These are phyloP conservation scores for Sclerodermus sp. DNA, from an alignment of 2,888 invertebrate species.

Conservation along the genomic window DNA sequence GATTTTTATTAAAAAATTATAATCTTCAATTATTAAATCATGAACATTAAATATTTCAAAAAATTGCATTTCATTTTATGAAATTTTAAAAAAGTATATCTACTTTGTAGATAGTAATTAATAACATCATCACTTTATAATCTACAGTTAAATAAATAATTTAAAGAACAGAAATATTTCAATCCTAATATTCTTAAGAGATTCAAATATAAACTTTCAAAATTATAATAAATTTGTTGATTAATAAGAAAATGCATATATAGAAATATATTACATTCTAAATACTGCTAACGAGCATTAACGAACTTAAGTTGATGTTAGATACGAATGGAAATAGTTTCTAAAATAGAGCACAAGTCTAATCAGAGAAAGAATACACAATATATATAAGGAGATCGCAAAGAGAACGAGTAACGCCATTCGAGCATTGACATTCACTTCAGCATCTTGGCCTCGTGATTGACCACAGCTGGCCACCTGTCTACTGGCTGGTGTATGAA, in stretches of 20 bases:
- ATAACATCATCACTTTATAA: too few species aligned
- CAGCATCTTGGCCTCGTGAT: constrained; percentile 41
- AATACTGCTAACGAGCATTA: neutral
- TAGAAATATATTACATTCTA: constrained; percentile 13
- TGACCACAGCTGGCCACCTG: constrained; percentile 49
- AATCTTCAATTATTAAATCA: neutral
- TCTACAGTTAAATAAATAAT: too few species aligned
- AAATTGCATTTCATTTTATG: neutral
- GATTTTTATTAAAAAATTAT: too few species aligned
- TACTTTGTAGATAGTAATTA: too few species aligned
- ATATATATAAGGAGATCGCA: constrained; percentile 51
- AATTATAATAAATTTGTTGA: too few species aligned
- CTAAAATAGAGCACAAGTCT: constrained; percentile 50
- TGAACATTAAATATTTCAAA: neutral
- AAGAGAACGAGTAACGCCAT: constrained; percentile 53
- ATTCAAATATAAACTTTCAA: too few species aligned
- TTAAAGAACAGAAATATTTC: too few species aligned
- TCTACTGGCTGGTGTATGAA: constrained; percentile 43
- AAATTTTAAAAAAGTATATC: constrained; percentile 16
- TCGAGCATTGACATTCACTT: constrained; percentile 49
- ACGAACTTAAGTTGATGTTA: constrained; percentile 20
- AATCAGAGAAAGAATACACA: constrained; percentile 51
- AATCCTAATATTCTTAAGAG: too few species aligned
- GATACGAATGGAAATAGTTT: constrained; percentile 48
- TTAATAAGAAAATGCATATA: too few species aligned